Percentiles rank a stretch among this genome's conserved stretches.
phyloP scores from a whole-genome alignment of 30 jellyfish, hydroid and myxozoan genomes.

The Pelagia noctiluca region DNA sequence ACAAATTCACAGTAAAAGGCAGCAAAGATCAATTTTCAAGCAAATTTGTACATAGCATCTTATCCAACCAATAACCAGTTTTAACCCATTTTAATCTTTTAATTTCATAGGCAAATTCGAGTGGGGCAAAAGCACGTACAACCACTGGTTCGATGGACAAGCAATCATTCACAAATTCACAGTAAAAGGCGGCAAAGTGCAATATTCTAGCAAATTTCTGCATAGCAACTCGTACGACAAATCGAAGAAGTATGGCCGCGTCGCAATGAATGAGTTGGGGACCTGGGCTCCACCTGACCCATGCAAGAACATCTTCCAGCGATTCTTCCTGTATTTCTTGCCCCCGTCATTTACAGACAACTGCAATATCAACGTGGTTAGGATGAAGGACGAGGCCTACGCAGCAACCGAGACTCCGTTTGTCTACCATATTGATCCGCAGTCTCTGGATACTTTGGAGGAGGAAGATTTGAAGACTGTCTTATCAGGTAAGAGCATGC shows the following conservation, averaged over 20 bases:
- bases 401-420: slow-evolving; percentile 70
- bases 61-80: not conserved
- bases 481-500: slow-evolving; percentile 25
- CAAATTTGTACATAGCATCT: not conserved
- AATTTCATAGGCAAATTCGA: slow-evolving; percentile 63
- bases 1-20: too few relatives aligned
- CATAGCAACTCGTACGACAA: slow-evolving; percentile 54
- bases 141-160: slow-evolving; percentile 71
- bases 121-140: slow-evolving; percentile 69
- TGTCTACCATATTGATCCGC: slow-evolving; percentile 56
- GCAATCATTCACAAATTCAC: slow-evolving; percentile 45
- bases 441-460: slow-evolving; percentile 45
- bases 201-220: slow-evolving; percentile 56
- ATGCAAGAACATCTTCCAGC: slow-evolving; percentile 71
- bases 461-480: slow-evolving; percentile 36
- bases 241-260: slow-evolving; percentile 51
- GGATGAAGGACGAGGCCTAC: slow-evolving; percentile 55
- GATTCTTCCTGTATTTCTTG: slow-evolving; percentile 58
- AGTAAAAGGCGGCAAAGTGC: slow-evolving; percentile 43
- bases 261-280: slow-evolving; percentile 51
- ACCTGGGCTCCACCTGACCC: slow-evolving; percentile 88
- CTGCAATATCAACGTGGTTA: slow-evolving; percentile 57
- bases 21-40: not conserved
- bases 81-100: not conserved
- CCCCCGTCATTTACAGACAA: slow-evolving; percentile 70